A percentile compares a stretch with the other conserved stretches of the same genome.
Evolutionary conservation across 2,113 vertebrate species (phyloP).

Genomic region (Nycticebus coucang): DNA sequence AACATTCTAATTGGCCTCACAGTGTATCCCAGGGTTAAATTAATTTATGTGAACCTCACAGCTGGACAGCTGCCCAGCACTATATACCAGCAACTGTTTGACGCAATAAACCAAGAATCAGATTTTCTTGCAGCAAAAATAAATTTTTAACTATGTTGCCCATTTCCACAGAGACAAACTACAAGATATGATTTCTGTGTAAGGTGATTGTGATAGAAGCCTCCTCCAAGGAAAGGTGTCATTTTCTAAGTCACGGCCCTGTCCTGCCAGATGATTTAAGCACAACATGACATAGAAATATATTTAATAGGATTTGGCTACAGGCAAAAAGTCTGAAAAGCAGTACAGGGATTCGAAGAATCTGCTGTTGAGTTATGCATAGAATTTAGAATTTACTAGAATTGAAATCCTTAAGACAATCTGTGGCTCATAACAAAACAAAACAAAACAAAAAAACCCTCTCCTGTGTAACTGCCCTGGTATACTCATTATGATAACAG

Average conservation of each 20-base stretch:
- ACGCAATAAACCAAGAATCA: constrained; percentile 49
- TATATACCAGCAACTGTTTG: constrained; percentile 67
- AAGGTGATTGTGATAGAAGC: constrained; percentile 53
- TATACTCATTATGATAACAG: constrained; percentile 59
- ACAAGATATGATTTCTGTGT: background rate
- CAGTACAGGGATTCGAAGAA: constrained; percentile 49
- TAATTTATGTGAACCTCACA: constrained; percentile 53
- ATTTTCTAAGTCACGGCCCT: constrained; percentile 51
- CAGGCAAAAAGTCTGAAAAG: constrained; percentile 68
- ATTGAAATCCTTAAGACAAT: constrained; percentile 62
- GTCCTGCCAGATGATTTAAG: constrained; percentile 70
- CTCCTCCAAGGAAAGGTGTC: constrained; percentile 48
- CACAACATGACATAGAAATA: constrained; percentile 72
- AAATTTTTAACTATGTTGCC: constrained; percentile 76
- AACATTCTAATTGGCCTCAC: constrained; percentile 69
- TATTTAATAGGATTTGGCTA: constrained; percentile 72
- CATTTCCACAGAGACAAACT: constrained; percentile 63
- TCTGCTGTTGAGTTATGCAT: constrained; percentile 65
- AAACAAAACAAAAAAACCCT: constrained; percentile 55
- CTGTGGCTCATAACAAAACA: constrained; percentile 56
- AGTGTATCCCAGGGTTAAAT: constrained; percentile 61
- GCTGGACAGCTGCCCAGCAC: constrained; percentile 59
- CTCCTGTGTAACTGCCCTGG: constrained; percentile 41
- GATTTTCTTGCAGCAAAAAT: constrained; percentile 64
- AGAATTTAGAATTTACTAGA: constrained; percentile 69